These are phyloP conservation scores for Glaucomys volans DNA, from an alignment of 2,113 vertebrate genomes.

Conservation along the genomic window DNA sequence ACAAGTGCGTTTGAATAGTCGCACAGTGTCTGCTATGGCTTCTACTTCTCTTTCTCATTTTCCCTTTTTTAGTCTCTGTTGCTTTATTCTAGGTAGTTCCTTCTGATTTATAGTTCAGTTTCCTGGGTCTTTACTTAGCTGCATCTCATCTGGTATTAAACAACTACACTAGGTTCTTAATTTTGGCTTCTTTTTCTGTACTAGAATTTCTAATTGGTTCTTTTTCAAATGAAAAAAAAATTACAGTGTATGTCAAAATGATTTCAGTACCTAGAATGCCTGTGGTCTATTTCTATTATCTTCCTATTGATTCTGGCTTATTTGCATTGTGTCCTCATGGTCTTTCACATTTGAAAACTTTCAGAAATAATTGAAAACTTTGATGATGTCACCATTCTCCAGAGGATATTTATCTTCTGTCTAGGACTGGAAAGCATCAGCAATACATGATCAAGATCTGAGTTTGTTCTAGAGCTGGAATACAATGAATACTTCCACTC, in stretches of 20 bases:
- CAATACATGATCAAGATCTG: not conserved
- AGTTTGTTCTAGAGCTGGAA: not conserved
- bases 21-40: not conserved
- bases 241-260: not conserved
- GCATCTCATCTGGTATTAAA: not conserved
- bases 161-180: not conserved
- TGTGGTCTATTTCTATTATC: not conserved
- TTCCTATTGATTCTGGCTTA: slow-evolving; percentile 11
- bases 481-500: not conserved
- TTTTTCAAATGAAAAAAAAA: slow-evolving; percentile 11
- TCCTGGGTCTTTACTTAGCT: not conserved
- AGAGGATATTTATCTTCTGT: not conserved
- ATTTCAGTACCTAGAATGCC: not conserved
- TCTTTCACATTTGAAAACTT: not conserved
- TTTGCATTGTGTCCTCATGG: not conserved
- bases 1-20: not conserved
- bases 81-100: not conserved
- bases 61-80: not conserved
- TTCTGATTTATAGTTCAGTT: not conserved
- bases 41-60: not conserved
- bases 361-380: slow-evolving; percentile 10
- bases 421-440: not conserved
- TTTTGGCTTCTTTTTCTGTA: slow-evolving; percentile 8
- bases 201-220: slow-evolving; percentile 10
- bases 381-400: not conserved